Evolutionary conservation across 2,113 vertebrate species (phyloP).

Genomic region (Spilogale gracilis): DNA sequence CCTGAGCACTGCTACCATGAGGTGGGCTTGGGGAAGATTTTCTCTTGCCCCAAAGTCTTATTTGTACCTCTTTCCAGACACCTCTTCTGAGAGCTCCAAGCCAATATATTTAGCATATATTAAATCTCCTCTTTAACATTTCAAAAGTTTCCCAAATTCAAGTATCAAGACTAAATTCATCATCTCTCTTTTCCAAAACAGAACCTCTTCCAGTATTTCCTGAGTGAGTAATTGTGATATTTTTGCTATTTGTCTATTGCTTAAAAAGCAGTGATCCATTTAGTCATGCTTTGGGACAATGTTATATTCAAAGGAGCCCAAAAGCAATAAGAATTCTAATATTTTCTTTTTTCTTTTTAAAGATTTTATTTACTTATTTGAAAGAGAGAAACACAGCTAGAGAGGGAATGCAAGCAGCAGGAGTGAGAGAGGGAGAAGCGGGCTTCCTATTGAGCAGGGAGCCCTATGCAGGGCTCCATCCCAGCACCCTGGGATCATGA

Average conservation of each 20-base stretch:
- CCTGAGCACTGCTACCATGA: fast-evolving
- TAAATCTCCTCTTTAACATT: background rate
- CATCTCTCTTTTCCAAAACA: background rate
- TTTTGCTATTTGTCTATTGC: background rate
- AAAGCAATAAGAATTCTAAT: background rate
- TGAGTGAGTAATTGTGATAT: background rate
- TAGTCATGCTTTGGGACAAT: background rate
- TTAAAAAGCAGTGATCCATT: background rate
- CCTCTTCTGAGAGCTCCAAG: background rate
- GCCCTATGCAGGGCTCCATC: too few species aligned
- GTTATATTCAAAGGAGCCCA: background rate
- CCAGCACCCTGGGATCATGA: too few species aligned
- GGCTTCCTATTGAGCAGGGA: too few species aligned
- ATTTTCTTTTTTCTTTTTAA: background rate
- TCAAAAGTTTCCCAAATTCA: background rate
- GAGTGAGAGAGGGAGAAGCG: too few species aligned
- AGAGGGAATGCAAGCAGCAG: too few species aligned
- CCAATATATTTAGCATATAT: background rate
- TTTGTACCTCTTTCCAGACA: background rate
- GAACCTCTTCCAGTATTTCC: background rate
- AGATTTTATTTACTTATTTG: too few species aligned
- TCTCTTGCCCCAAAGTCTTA: background rate
- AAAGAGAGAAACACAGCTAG: too few species aligned
- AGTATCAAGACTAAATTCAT: background rate
- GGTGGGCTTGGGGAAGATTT: background rate